phyloP scores from a whole-genome alignment of 2,888 invertebrate species.

The Drosophila maculinotata region DNA sequence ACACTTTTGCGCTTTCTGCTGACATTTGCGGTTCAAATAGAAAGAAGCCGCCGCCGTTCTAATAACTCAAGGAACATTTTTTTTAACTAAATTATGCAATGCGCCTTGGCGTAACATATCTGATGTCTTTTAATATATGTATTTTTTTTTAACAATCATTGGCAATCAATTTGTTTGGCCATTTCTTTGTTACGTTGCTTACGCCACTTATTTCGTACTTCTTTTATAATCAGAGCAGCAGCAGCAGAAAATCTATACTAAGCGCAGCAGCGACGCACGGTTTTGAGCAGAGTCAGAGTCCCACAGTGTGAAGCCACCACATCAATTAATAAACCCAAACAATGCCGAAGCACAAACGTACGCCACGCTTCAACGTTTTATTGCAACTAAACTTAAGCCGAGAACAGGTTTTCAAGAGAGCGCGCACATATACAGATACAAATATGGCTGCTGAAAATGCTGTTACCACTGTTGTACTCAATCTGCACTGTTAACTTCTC shows the following conservation, averaged over 20 bases:
- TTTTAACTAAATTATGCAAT: conserved; percentile 55
- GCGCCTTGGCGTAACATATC: conserved; percentile 38
- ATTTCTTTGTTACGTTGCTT: conserved; percentile 26
- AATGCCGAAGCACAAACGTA: conserved; percentile 38
- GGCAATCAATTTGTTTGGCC: conserved; percentile 46
- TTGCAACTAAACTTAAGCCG: conserved; percentile 46
- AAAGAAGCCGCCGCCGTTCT: conserved; percentile 12
- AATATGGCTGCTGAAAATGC: conserved; percentile 85
- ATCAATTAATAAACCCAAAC: conserved; percentile 41
- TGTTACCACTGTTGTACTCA: conserved; percentile 28
- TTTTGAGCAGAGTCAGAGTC: conserved; percentile 34
- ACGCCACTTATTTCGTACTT: conserved; percentile 29
- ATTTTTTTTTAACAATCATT: conserved; percentile 6
- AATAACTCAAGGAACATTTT: conserved; percentile 30
- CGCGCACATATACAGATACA: conserved; percentile 18
- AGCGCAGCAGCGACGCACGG: conserved; percentile 39
- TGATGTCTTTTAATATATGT: conserved; percentile 8
- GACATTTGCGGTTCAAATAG: conserved; percentile 23
- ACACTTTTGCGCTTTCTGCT: conserved; percentile 20
- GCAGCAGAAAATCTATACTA: conserved; percentile 57
- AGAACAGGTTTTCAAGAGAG: conserved; percentile 59
- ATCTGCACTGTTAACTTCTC: conserved; percentile 12
- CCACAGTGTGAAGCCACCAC: conserved; percentile 47
- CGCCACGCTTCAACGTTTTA: conserved; percentile 58
- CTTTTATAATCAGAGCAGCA: conserved; percentile 39